These are phyloP conservation scores for Taenaris catops DNA, from an alignment of 2,888 invertebrate species.

Conservation along the genomic window DNA sequence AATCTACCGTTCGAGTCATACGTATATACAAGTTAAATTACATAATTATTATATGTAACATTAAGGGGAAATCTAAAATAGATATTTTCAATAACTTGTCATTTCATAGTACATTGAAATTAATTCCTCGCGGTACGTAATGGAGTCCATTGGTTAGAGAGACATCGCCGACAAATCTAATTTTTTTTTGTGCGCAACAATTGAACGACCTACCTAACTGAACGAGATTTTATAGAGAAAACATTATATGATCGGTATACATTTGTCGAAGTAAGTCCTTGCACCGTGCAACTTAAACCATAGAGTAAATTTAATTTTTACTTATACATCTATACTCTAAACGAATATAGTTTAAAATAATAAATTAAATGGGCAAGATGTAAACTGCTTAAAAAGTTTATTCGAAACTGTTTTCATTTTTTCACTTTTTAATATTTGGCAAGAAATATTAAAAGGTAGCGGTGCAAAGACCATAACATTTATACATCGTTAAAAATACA, in stretches of 20 bases:
- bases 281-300: conserved; percentile 21
- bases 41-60: conserved; percentile 61
- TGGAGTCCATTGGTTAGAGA: conserved; percentile 51
- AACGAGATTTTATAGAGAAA: conserved; percentile 14
- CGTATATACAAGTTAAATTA: conserved; percentile 75
- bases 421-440: conserved; percentile 21
- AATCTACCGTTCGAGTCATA: conserved; percentile 64
- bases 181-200: conserved; percentile 65
- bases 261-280: conserved; percentile 15
- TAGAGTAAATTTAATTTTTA: conserved; percentile 9
- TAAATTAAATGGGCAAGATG: conserved; percentile 12
- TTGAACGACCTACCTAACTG: conserved; percentile 22
- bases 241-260: conserved; percentile 14
- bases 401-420: conserved; percentile 2
- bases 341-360: conserved; percentile 4
- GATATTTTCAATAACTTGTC: conserved; percentile 34
- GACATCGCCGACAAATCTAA: conserved; percentile 43
- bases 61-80: conserved; percentile 57
- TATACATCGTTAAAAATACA: conserved; percentile 27
- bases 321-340: background rate
- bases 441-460: conserved; percentile 28
- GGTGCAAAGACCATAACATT: conserved; percentile 34
- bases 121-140: conserved; percentile 46
- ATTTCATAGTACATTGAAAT: conserved; percentile 35
- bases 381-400: conserved; percentile 7